Percentiles rank a stretch among this genome's conserved stretches.
Conservation (phyloP, 2,113 vertebrate genomes). For the Menidia beryllina region DNA sequence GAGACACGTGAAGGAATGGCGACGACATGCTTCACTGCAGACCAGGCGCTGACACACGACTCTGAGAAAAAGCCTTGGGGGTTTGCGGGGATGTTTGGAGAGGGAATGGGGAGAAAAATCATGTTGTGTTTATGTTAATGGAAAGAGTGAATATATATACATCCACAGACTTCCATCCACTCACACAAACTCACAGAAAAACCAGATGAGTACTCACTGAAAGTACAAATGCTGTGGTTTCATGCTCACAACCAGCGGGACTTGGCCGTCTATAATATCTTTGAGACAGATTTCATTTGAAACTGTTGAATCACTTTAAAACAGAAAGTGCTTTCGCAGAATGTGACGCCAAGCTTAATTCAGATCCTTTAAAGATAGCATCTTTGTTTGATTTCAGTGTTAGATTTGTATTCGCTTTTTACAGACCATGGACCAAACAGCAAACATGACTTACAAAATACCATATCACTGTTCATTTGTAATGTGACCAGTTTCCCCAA, state of each 20-base stretch:
- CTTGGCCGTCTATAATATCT: neutral
- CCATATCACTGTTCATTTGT: neutral
- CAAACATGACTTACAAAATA: neutral
- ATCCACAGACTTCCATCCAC: neutral
- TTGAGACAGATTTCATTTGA: neutral
- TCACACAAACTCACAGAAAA: conserved; percentile 1
- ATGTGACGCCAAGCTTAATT: neutral
- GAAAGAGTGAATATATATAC: conserved; percentile 1
- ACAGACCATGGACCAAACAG: neutral
- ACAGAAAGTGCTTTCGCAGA: neutral
- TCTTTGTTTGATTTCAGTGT: neutral
- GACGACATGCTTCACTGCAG: conserved; percentile 40
- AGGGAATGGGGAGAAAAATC: conserved; percentile 30
- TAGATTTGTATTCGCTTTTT: neutral
- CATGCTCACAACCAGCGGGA: neutral
- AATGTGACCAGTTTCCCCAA: neutral
- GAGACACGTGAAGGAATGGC: conserved; percentile 37
- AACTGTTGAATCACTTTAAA: neutral
- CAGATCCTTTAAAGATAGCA: conserved; percentile 20
- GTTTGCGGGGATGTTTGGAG: conserved; percentile 30
- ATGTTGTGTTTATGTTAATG: conserved; percentile 34
- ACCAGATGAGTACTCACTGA: conserved; percentile 10
- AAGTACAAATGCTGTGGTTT: neutral
- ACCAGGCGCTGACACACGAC: conserved; percentile 52
- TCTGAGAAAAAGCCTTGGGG: conserved; percentile 21